Percentiles rank a stretch among this genome's conserved stretches.
These are phyloP conservation scores for Acrocera orbiculus DNA, from an alignment of 2,888 invertebrate species.

Conservation along the genomic window DNA sequence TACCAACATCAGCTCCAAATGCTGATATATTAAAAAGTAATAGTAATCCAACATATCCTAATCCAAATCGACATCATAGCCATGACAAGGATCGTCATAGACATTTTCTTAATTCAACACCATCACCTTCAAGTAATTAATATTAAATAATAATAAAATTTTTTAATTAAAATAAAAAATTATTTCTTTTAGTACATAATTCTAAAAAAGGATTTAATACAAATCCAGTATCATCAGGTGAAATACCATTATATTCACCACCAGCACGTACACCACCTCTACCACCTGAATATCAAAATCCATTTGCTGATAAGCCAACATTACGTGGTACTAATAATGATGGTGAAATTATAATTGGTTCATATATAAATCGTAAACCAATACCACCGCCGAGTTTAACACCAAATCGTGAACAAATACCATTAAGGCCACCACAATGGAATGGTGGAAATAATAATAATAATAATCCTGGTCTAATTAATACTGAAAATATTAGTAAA, in stretches of 20 bases:
- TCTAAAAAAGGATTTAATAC: conserved; percentile 42
- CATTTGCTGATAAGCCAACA: conserved; percentile 79
- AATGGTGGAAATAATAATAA: conserved; percentile 2
- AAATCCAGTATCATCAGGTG: conserved; percentile 42
- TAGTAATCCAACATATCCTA: conserved; percentile 56
- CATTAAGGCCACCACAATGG: conserved; percentile 46
- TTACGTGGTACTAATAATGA: conserved; percentile 53
- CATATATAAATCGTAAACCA: conserved; percentile 52
- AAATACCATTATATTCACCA: conserved; percentile 67
- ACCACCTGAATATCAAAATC: conserved; percentile 67
- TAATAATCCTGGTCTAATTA: not conserved
- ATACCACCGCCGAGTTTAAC: conserved; percentile 70
- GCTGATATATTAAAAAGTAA: conserved; percentile 63
- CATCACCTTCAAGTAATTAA: conserved; percentile 24
- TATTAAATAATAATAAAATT: not conserved
- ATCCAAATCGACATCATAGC: conserved; percentile 42
- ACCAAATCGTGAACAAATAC: conserved; percentile 67
- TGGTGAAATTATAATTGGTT: conserved; percentile 19
- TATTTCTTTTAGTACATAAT: conserved; percentile 32
- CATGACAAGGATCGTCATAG: conserved; percentile 26
- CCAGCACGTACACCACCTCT: conserved; percentile 68
- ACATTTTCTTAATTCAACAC: conserved; percentile 26
- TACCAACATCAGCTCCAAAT: conserved; percentile 58
- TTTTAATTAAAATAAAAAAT: not conserved
- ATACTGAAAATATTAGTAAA: not conserved